Conservation (phyloP, 2,113 vertebrate species). For the Diadophis punctatus region DNA sequence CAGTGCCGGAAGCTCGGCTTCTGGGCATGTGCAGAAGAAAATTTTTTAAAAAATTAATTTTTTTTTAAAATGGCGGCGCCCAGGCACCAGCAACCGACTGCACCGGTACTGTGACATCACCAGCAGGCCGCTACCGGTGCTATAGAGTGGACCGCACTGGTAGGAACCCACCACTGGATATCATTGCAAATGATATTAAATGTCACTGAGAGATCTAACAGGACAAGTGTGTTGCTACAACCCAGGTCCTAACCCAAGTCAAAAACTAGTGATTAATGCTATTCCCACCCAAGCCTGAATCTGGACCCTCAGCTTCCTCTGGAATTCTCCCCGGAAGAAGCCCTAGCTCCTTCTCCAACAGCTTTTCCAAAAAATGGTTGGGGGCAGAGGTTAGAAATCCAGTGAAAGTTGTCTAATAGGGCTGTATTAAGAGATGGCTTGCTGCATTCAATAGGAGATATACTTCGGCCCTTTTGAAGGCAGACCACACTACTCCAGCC, state of each 20-base stretch:
- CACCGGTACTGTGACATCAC: no score
- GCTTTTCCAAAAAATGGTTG: background rate
- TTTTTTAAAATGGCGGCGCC: no score
- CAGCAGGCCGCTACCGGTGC: no score
- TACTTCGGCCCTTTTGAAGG: background rate
- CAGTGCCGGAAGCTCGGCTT: no score
- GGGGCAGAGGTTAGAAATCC: background rate
- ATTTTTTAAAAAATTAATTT: no score
- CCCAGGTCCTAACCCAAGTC: background rate
- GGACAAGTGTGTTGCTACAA: background rate
- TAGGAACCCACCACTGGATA: no score
- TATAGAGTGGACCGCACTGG: no score
- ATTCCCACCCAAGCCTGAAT: background rate
- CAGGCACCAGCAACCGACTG: no score
- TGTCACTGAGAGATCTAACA: background rate
- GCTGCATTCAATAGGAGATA: background rate
- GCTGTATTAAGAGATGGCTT: background rate
- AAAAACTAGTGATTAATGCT: background rate
- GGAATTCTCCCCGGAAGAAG: background rate
- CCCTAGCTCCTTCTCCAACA: background rate
- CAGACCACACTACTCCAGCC: background rate
- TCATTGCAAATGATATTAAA: background rate
- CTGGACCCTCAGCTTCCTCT: background rate
- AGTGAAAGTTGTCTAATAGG: background rate
- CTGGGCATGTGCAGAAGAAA: no score